These are phyloP conservation scores for Muntiacus muntjak DNA, from an alignment of 2,113 vertebrate genomes.

Conservation along the genomic window DNA sequence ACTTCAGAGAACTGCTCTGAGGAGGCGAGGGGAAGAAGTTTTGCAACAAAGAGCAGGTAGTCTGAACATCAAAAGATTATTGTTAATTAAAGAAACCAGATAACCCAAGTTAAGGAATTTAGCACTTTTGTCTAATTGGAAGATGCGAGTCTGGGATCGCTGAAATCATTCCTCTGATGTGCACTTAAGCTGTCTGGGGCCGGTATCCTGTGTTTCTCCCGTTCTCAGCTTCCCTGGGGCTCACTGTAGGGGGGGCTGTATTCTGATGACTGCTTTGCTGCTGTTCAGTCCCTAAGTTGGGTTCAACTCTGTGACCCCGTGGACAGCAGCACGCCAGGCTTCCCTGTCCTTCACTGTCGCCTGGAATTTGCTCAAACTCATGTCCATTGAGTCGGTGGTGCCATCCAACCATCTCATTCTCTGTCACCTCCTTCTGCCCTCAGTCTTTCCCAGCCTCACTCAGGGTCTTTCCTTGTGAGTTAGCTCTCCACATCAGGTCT, in stretches of 20 bases:
- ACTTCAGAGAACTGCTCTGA: not conserved
- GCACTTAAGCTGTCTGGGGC: not conserved
- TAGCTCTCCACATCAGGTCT: not conserved
- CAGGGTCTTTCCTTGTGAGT: not conserved
- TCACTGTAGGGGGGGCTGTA: not conserved
- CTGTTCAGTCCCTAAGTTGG: not conserved
- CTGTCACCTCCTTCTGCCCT: not conserved
- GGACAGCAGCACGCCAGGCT: not conserved
- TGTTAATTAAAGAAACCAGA: not conserved
- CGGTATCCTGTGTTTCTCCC: not conserved
- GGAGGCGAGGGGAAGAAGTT: not conserved
- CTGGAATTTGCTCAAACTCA: not conserved
- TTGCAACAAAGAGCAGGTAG: not conserved
- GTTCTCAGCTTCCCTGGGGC: not conserved
- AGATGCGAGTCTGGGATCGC: not conserved
- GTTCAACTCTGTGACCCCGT: not conserved
- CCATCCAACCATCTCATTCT: not conserved
- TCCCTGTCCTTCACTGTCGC: not conserved
- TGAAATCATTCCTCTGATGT: not conserved
- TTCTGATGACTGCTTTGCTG: not conserved
- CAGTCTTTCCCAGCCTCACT: not conserved
- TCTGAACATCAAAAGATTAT: not conserved
- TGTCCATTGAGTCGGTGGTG: not conserved
- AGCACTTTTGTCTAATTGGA: not conserved
- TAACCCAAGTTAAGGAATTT: not conserved